phyloP scores from a whole-genome alignment of 1,140 invertebrate species.

The Conus ventricosus region DNA sequence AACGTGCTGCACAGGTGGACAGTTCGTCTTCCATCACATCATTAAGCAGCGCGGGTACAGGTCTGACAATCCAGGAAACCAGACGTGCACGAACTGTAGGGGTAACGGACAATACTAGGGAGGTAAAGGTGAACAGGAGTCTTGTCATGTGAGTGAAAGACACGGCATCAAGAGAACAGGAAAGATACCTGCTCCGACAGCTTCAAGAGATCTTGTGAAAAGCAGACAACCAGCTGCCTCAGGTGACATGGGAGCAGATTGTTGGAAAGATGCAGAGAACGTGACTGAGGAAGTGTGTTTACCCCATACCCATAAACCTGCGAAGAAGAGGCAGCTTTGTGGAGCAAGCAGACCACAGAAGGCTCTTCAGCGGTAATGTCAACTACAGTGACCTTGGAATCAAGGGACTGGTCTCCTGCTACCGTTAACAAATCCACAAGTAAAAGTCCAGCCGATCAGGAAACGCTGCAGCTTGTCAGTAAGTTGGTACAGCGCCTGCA shows the following conservation, averaged over 20 bases:
- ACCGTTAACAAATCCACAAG: background rate
- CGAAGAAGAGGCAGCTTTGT: background rate
- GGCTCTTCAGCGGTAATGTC: background rate
- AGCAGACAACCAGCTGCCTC: background rate
- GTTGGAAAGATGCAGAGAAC: background rate
- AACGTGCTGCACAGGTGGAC: background rate
- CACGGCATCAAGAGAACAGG: background rate
- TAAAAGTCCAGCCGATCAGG: background rate
- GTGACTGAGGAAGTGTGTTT: background rate
- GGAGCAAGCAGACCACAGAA: background rate
- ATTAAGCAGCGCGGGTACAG: background rate
- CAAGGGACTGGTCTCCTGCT: background rate
- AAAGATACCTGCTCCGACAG: background rate
- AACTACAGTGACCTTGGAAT: background rate
- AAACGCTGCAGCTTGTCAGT: constrained; percentile 6
- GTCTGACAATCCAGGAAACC: no score
- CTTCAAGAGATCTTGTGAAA: background rate
- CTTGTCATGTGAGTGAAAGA: background rate
- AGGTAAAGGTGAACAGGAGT: background rate
- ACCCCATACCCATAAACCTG: background rate
- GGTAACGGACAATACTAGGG: background rate
- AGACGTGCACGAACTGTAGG: background rate
- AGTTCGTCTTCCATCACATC: background rate
- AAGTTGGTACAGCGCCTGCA: constrained; percentile 6
- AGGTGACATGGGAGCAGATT: background rate